Conservation (phyloP, 1,140 invertebrate species). For the Tetraneura akinire region DNA sequence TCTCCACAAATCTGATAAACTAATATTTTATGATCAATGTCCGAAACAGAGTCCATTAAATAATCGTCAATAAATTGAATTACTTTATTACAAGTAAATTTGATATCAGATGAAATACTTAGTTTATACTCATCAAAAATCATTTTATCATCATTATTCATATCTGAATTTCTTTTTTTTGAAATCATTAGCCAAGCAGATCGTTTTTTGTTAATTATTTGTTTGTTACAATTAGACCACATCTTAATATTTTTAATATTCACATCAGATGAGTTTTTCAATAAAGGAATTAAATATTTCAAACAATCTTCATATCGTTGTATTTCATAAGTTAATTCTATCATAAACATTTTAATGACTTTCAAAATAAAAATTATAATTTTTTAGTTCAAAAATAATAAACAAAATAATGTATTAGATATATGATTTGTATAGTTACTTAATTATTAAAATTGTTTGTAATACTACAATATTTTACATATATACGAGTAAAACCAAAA, state of each 20-base stretch:
- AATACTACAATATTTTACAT: too few relatives aligned
- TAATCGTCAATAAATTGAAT: background rate
- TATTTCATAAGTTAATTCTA: background rate
- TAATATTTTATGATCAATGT: background rate
- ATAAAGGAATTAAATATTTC: background rate
- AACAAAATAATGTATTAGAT: background rate
- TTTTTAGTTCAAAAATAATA: background rate
- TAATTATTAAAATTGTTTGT: background rate
- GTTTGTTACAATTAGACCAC: background rate
- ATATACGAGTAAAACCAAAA: too few relatives aligned
- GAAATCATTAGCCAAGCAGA: background rate
- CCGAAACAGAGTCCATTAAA: background rate
- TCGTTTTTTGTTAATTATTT: background rate
- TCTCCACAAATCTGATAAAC: background rate
- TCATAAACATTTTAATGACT: background rate
- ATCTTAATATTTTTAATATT: background rate
- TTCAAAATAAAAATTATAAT: background rate
- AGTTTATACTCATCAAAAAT: conserved; percentile 1
- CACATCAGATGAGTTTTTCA: background rate
- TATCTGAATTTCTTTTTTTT: background rate
- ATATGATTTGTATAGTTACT: background rate
- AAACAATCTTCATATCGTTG: background rate
- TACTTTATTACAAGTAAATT: background rate
- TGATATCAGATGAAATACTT: background rate
- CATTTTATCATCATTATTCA: background rate